Evolutionary conservation across 2,888 invertebrate species (phyloP), one percentile per base, ranked within the genome.

Genomic region (Galeopsomyia nigrocyanea): DNA sequence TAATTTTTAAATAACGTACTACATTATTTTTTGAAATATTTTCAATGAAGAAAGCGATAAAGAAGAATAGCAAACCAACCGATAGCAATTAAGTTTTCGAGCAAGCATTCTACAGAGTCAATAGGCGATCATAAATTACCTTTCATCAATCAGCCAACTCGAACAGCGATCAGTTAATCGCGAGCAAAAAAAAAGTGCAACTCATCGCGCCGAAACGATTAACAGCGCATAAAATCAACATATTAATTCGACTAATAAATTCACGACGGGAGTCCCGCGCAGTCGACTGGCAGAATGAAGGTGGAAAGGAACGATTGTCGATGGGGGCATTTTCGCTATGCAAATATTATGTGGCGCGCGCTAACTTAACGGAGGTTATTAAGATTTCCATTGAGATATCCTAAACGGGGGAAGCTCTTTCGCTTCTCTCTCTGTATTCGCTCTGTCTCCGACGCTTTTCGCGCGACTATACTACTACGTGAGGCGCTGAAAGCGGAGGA

Each of bases 351-450:
- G 69, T 62, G 69, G 39, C 55, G 55, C n/a, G 39, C 26, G 58
- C 53, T 21, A 57, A 70, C 67, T 70, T 63, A 67, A 70, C 58
- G 31, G 67, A 55, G 67, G 70, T 71, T 74, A 74, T 74, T 74
- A 71, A 74, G 74, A 74, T 74, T 68, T 60, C 74, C 67, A 70
- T 71, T 56, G 70, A 74, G 74, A 74, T 74, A 74, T 53, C 60
- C 46, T 63, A 67, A 74, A 56, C 67, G 67, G 67, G 67, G 69
- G 66, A 58, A 67, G 66, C 61, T 56, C 31, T 60, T 53, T 58
- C 22, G 16, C 46, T n/a, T 60, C 47, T 6, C 55, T 46, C 21
- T 51, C 50, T 7, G 3, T 58, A 49, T 73, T 53, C 31, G n/a
- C 39, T 39, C 39, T 39, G 39, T 39, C 39, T 39, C 39, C 7